Percentiles rank a stretch among this genome's conserved stretches.
Evolutionary conservation across 2,888 invertebrate species (phyloP).

Genomic region (Thecophora atra): DNA sequence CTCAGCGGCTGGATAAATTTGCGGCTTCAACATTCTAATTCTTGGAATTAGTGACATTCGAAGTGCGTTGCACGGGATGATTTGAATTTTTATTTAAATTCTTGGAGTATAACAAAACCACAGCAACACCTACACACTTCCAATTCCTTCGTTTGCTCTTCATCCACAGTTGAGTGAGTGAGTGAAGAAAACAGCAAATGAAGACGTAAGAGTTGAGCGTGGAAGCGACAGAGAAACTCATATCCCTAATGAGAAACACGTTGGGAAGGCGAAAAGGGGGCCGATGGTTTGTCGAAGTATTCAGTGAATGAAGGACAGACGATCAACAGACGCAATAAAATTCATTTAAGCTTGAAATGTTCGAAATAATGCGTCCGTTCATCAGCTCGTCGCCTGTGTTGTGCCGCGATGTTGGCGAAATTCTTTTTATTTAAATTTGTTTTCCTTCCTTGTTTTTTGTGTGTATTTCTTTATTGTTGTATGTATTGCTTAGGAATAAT

Average conservation of each 20-base stretch:
- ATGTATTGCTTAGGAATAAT: too few relatives aligned
- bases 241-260: too few relatives aligned
- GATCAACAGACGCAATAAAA: background rate
- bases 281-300: too few relatives aligned
- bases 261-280: background rate
- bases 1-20: background rate
- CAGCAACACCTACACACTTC: constrained; percentile 10
- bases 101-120: background rate
- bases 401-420: background rate
- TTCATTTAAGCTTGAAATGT: constrained; percentile 16
- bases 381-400: background rate
- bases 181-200: background rate
- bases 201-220: too few relatives aligned
- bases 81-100: constrained; percentile 7
- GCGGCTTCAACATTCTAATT: constrained; percentile 6
- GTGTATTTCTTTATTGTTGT: too few relatives aligned
- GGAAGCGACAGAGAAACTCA: too few relatives aligned
- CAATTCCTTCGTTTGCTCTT: background rate
- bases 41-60: constrained; percentile 5
- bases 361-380: background rate
- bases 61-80: background rate
- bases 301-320: background rate
- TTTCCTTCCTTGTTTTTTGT: background rate
- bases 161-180: background rate
- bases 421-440: background rate